phyloP scores from a whole-genome alignment of 2,113 vertebrate species.

The Corythaixoides concolor region DNA sequence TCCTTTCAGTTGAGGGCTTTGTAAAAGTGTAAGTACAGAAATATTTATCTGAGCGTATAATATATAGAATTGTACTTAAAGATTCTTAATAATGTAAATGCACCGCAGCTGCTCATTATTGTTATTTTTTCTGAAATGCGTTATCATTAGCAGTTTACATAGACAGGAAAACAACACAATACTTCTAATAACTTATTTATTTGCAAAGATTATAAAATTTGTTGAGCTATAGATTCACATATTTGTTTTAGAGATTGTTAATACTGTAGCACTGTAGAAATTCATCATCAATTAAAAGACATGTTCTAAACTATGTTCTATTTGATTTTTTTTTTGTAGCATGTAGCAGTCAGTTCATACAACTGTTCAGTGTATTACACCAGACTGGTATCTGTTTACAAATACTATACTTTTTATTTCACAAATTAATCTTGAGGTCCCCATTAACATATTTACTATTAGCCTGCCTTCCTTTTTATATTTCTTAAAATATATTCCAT shows the following conservation, averaged over 20 bases:
- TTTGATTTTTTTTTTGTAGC: neutral
- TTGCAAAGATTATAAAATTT: neutral
- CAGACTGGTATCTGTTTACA: neutral
- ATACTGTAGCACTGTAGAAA: conserved; percentile 31
- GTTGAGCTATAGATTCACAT: neutral
- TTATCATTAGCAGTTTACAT: conserved; percentile 20
- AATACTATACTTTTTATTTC: neutral
- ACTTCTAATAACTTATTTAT: conserved; percentile 29
- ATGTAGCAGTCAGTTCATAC: neutral
- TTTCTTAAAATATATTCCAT: neutral
- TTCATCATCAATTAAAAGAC: conserved; percentile 34
- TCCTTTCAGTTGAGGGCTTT: neutral
- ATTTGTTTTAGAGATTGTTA: conserved; percentile 3
- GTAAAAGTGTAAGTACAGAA: conserved; percentile 22
- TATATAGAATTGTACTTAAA: conserved; percentile 5
- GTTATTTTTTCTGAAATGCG: neutral
- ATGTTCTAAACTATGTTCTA: neutral
- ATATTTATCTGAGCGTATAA: neutral
- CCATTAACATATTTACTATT: neutral
- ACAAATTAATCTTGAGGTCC: neutral
- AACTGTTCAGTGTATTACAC: neutral
- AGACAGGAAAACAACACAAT: neutral
- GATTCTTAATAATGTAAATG: conserved; percentile 8
- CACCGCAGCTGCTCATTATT: neutral
- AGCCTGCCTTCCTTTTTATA: neutral